These are phyloP conservation scores for Chiloscyllium punctatum DNA, from an alignment of 2,797 vertebrate genomes.

Conservation along the genomic window DNA sequence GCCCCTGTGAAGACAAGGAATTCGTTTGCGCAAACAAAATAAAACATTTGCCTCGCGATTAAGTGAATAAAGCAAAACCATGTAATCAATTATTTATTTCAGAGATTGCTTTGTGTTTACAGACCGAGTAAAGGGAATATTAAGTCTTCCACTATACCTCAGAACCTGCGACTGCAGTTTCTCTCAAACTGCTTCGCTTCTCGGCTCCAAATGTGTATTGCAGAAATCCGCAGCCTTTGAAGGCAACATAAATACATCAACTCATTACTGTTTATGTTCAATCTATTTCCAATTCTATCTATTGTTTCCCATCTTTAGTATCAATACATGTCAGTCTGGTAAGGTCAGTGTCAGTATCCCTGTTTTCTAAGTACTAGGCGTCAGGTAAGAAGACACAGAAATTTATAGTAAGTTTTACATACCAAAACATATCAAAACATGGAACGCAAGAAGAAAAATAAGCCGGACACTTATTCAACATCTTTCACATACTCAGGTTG, in stretches of 20 bases:
- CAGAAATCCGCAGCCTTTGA: background rate
- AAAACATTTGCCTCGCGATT: background rate
- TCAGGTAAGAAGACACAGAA: background rate
- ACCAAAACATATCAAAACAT: too few relatives aligned
- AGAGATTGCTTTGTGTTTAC: background rate
- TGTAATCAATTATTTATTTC: slow-evolving; percentile 4
- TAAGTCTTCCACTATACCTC: background rate
- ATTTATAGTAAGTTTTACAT: background rate
- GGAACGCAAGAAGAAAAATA: background rate
- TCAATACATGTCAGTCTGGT: background rate
- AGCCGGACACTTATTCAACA: background rate
- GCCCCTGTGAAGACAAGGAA: background rate
- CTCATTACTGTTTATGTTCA: too few relatives aligned
- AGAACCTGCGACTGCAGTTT: background rate
- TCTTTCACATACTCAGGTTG: background rate
- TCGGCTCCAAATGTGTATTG: background rate
- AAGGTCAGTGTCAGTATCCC: background rate
- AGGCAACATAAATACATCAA: background rate
- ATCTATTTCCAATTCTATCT: background rate
- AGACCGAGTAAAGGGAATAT: background rate
- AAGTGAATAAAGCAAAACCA: background rate
- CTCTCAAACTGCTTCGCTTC: background rate
- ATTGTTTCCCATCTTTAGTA: background rate
- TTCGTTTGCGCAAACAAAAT: background rate
- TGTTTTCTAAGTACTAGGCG: background rate